phyloP scores from a whole-genome alignment of 2,113 vertebrate species.

The Chamaea fasciata region DNA sequence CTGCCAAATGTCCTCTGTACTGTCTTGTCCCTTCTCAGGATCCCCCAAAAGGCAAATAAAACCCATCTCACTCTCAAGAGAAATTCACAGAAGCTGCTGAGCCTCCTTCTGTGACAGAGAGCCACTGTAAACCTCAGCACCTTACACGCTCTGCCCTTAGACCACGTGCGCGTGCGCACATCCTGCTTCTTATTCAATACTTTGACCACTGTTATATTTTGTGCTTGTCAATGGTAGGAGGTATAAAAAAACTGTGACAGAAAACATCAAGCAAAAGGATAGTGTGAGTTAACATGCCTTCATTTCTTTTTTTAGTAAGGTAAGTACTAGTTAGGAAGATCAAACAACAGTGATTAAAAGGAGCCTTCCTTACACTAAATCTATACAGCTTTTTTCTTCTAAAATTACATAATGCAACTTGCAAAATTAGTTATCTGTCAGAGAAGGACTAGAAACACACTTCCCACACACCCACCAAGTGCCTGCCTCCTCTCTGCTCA shows the following conservation, averaged over 20 bases:
- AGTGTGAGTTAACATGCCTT: background rate
- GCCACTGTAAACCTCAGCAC: background rate
- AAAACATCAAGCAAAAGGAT: background rate
- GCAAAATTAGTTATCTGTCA: background rate
- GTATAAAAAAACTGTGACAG: fast-evolving
- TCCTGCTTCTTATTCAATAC: background rate
- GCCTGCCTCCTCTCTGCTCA: background rate
- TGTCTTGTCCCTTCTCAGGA: background rate
- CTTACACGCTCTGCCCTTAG: background rate
- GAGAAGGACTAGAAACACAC: background rate
- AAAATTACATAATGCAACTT: background rate
- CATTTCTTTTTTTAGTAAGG: background rate
- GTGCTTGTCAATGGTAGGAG: background rate
- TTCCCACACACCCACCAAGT: background rate
- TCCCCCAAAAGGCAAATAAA: background rate
- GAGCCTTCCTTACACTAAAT: background rate
- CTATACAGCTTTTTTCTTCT: background rate
- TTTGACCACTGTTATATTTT: background rate
- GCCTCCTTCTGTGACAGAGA: background rate
- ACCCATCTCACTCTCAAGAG: background rate
- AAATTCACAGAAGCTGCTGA: background rate
- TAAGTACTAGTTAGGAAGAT: background rate
- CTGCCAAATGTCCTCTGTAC: background rate
- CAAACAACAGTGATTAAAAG: background rate
- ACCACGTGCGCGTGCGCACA: fast-evolving